phyloP scores from a whole-genome alignment of 2,113 vertebrate species.

The Actenoides lindsayi region DNA sequence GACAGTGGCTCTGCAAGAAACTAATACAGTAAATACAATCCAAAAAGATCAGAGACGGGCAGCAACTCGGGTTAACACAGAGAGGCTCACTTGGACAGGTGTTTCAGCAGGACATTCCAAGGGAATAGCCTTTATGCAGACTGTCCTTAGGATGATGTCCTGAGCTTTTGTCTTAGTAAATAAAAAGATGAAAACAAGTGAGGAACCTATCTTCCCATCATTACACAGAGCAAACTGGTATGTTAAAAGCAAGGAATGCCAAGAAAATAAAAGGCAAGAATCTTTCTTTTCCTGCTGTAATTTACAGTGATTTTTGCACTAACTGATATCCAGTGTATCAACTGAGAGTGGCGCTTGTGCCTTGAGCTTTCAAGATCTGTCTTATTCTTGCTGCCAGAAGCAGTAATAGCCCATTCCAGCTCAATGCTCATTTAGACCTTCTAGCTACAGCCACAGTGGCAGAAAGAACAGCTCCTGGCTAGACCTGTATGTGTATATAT shows the following conservation, averaged over 20 bases:
- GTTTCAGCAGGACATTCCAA: not conserved
- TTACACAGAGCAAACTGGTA: rapidly evolving
- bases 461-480: not conserved
- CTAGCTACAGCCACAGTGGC: not conserved
- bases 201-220: not conserved
- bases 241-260: not conserved
- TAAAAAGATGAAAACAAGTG: not conserved
- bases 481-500: not conserved
- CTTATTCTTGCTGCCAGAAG: not conserved
- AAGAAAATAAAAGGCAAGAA: not conserved
- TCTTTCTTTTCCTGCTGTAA: not conserved
- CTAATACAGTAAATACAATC: not conserved
- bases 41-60: not conserved
- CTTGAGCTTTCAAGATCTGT: not conserved
- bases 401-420: not conserved
- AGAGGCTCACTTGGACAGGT: rapidly evolving
- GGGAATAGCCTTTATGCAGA: not conserved
- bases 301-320: not conserved
- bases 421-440: not conserved
- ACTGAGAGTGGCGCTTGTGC: not conserved
- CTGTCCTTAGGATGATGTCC: not conserved
- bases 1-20: not conserved
- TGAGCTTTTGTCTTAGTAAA: not conserved
- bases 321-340: not conserved
- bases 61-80: rapidly evolving